Percentiles rank a stretch among this genome's conserved stretches.
Conservation (phyloP, 35 echinoderm and acorn worm species). For the Ophioderma brevispina region DNA sequence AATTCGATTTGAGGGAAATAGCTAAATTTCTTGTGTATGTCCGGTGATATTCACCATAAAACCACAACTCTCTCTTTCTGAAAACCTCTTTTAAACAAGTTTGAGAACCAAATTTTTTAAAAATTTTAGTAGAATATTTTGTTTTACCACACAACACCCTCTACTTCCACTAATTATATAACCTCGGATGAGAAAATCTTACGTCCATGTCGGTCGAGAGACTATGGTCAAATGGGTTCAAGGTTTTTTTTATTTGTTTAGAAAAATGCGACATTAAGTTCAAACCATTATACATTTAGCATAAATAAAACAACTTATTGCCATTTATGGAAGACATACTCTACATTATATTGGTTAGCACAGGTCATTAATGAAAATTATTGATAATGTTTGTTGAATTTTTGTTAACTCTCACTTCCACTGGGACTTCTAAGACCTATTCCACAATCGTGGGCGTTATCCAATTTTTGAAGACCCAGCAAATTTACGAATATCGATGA, state of each 20-base stretch:
- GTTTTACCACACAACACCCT: constrained; percentile 59
- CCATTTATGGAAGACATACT: no score
- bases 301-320: no score
- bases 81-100: neutral
- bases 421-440: neutral
- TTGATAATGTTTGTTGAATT: no score
- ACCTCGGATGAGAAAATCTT: constrained; percentile 35
- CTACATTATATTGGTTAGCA: no score
- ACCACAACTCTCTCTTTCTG: constrained; percentile 70
- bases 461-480: neutral
- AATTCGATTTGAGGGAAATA: constrained; percentile 45
- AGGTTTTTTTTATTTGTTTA: neutral
- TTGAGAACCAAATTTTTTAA: neutral
- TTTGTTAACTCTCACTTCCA: neutral
- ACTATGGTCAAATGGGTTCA: neutral
- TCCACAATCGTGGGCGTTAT: neutral
- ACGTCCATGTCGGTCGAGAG: neutral
- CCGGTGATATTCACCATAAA: constrained; percentile 58
- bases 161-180: constrained; percentile 50
- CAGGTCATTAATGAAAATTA: no score
- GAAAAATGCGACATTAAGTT: neutral
- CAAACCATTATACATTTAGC: no score
- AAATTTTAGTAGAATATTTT: constrained; percentile 16
- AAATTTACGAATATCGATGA: neutral
- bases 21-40: constrained; percentile 14